Conservation (phyloP, 2,113 vertebrate genomes). For the Megaleporinus macrocephalus region DNA sequence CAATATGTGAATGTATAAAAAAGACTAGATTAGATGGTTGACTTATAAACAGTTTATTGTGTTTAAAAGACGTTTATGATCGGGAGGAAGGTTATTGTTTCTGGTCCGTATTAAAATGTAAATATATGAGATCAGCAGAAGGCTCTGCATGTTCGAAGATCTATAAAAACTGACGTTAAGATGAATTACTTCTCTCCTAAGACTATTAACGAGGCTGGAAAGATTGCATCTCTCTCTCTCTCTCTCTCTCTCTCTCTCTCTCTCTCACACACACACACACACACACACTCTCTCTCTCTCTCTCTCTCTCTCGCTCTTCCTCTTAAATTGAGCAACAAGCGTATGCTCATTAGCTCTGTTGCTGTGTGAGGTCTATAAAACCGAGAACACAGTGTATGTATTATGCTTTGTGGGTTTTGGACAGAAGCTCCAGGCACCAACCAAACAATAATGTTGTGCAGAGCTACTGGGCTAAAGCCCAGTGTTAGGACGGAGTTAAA, state of each 20-base stretch:
- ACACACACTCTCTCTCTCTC: not conserved
- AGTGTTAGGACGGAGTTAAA: not conserved
- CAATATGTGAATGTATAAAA: not conserved
- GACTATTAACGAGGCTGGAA: not conserved
- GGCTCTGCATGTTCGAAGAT: not conserved
- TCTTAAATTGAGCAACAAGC: not conserved
- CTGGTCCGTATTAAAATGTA: not conserved
- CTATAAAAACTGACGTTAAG: not conserved
- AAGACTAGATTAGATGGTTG: not conserved
- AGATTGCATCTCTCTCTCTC: conserved; percentile 9
- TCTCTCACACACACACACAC: too few species aligned
- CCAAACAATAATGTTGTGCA: not conserved
- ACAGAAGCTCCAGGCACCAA: not conserved
- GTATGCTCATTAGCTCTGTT: not conserved
- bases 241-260: not conserved
- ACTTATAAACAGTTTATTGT: not conserved
- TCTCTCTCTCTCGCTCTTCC: not conserved
- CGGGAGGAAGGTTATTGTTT: not conserved
- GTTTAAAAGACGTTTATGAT: not conserved
- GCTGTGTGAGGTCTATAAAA: not conserved
- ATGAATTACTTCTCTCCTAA: conserved; percentile 6
- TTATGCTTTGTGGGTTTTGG: not conserved
- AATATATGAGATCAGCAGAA: not conserved
- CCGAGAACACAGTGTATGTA: not conserved
- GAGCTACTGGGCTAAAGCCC: not conserved